phyloP scores from a whole-genome alignment of 2,797 vertebrate species.

The Synaphobranchus kaupii region DNA sequence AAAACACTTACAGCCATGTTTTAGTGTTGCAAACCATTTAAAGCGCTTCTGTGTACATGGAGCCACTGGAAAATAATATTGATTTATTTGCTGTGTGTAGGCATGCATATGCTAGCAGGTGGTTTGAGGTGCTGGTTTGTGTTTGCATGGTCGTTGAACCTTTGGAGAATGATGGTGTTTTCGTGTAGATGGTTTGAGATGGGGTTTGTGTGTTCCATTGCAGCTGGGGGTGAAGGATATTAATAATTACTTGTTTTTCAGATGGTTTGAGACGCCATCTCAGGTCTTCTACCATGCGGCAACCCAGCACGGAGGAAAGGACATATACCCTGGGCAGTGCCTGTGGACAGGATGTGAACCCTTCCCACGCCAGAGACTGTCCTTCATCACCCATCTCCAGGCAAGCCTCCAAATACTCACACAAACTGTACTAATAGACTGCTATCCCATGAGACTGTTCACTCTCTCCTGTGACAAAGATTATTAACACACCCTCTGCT shows the following conservation, averaged over 20 bases:
- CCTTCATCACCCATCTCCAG: constrained; percentile 98
- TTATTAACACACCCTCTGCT: background rate
- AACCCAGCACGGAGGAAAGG: constrained; percentile 93
- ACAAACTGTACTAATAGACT: background rate
- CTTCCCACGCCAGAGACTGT: constrained; percentile 94
- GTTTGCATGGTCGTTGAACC: background rate
- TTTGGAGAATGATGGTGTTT: too few species aligned
- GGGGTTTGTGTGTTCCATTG: background rate
- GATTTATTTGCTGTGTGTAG: background rate
- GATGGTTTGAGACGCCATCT: constrained; percentile 97
- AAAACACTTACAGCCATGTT: background rate
- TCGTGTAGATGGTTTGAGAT: too few species aligned
- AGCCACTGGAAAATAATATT: background rate
- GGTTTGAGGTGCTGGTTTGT: background rate
- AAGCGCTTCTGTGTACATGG: background rate
- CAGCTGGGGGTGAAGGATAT: background rate
- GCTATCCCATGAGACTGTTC: background rate
- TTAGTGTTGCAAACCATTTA: background rate
- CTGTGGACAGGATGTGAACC: constrained; percentile 97
- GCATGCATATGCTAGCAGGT: background rate
- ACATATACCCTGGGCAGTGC: constrained; percentile 91
- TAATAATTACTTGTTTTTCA: constrained; percentile 47
- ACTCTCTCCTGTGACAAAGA: background rate
- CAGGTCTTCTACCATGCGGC: constrained; percentile 98
- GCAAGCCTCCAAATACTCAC: constrained; percentile 57